Base-by-base conservation (phyloP, 2,797 vertebrate species). In the Helostoma temminkii region DNA sequence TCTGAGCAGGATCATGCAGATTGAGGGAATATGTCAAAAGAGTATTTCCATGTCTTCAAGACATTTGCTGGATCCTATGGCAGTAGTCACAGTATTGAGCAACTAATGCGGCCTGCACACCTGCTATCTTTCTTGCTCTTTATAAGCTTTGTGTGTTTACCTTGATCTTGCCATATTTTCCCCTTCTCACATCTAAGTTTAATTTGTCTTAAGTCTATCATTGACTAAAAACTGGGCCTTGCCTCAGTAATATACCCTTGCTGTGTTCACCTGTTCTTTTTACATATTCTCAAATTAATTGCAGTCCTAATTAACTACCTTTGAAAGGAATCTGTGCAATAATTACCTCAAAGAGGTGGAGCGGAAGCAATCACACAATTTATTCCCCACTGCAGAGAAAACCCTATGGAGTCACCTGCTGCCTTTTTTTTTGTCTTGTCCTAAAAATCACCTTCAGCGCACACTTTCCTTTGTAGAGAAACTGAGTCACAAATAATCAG, bases 281-380 rank as follows among this genome's bases (percentile, higher is more conserved):
- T 84, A 88, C 86, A 86, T 91, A 89, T 91, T 89, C 89, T 91
- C 89, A 80, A 91, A 87, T 91, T 93, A 90, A 92, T 89, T 88
- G 74, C 79, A 86, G 66, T 81, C 80, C 86, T 90, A 92, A 93
- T 93, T 93, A 92, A 89, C 87, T 82, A 90, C 86, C 85, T 90
- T 90, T 89, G 92, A 92, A 92, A 91, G 76, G 70, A 89, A 90
- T 88, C 87, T 43, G 42, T 21, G 42, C 5, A 7, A 21, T 43
- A 43, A 92, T 92, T 93, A 92, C 80, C 86, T 86, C 90, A 87
- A 90, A 86, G 83, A 87, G 88, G 80, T 91, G 84, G 80, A 86
- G 89, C 79, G 75, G 88, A 92, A 90, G 86, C 89, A 91, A 89
- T 92, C 89, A 89, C 75, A 68, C 82, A 89, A 90, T 90, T 82